Evolutionary conservation across 2,888 invertebrate species (phyloP), one percentile per base, ranked within the genome.

Genomic region (Eulithis testata): DNA sequence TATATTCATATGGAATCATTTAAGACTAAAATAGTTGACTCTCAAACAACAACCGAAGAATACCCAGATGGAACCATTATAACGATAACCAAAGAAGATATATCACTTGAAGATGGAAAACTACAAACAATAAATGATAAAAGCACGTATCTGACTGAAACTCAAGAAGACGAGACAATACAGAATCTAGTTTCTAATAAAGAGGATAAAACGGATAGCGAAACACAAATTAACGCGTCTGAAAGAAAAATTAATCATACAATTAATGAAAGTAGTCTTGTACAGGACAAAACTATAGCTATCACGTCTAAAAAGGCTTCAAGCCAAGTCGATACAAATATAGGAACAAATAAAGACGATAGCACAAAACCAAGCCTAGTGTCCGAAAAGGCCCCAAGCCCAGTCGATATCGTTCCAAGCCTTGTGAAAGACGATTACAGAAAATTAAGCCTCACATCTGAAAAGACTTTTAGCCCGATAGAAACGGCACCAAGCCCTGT

Each of bases 331-430:
- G 60, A 65, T 9, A 60, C 58, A 11, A 47, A 0, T 54, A 67
- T 4, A 59, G 52, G 5, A 54, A 58, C 37, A 50, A 0, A 21
- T 45, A 65, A 66, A 1, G 37, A 21, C 6, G 55, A 55, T 11
- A 67, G 45, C 69, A 75, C 62, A 53, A 3, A 62, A 9, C 43
- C 61, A 2, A 77, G 72, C 27, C 65, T 60, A 12, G 45, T 65
- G 0, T n/a, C 54, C 58, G 67, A 72, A 0, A 70, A 72, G 40
- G 52, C 56, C n/a, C 27, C 65, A 0, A 74, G 57, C 36, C n/a
- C n/a, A n/a, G n/a, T n/a, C n/a, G n/a, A n/a, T n/a, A n/a, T n/a
- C n/a, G n/a, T n/a, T n/a, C 63, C 55, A 37, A 73, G 69, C 64
- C 66, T 58, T 0, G 44, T 52, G 0, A 61, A 69, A 9, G 50